Evolutionary conservation across 2,113 vertebrate species (phyloP).

Genomic region (Okapia johnstoni): DNA sequence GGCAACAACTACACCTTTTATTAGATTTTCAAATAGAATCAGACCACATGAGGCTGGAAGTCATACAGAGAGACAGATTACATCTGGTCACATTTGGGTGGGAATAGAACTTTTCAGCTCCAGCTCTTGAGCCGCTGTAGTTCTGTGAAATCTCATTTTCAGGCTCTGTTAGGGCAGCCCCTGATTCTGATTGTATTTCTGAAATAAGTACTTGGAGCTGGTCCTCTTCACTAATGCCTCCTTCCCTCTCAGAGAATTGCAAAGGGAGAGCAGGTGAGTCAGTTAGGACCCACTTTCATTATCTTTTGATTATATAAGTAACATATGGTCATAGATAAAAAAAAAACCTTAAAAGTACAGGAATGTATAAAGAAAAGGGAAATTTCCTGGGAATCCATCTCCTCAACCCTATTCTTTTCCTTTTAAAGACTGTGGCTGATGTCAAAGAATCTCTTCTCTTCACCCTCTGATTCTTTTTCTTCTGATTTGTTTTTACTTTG

Average conservation of each 20-base stretch:
- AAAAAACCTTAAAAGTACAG: not conserved
- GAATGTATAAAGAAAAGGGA: not conserved
- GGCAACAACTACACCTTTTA: constrained; percentile 8
- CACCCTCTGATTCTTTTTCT: not conserved
- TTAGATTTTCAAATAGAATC: constrained; percentile 56
- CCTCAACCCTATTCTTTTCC: not conserved
- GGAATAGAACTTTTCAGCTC: constrained; percentile 48
- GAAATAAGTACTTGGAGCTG: not conserved
- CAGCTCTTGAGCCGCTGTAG: not conserved
- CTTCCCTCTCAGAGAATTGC: not conserved
- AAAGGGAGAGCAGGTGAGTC: not conserved
- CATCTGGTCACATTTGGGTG: constrained; percentile 48
- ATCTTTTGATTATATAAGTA: constrained; percentile 24
- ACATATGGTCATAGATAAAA: not conserved
- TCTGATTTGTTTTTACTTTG: constrained; percentile 9
- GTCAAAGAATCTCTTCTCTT: not conserved
- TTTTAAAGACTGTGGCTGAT: constrained; percentile 3
- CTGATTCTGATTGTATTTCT: constrained; percentile 42
- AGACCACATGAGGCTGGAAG: constrained; percentile 45
- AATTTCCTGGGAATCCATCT: not conserved
- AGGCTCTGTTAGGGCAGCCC: constrained; percentile 47
- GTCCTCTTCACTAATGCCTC: not conserved
- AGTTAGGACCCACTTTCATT: not conserved
- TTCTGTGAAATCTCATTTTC: constrained; percentile 65
- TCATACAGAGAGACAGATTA: constrained; percentile 64